Evolutionary conservation across 2,797 vertebrate species (phyloP).

Genomic region (Myripristis jacobus): DNA sequence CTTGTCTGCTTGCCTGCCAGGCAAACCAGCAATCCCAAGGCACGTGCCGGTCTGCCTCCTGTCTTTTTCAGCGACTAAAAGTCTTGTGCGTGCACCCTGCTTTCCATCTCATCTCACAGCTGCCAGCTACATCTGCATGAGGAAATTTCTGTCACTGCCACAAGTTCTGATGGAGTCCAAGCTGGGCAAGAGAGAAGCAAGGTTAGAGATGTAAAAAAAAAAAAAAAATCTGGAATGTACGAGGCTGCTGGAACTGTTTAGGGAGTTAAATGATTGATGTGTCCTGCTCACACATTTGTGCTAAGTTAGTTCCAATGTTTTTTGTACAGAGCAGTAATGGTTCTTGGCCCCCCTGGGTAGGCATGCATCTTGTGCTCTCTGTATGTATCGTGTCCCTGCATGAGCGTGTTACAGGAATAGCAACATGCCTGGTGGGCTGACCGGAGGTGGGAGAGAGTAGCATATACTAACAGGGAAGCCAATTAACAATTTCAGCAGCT

Average conservation of each 20-base stretch:
- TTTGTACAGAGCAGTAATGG: constrained; percentile 58
- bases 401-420: constrained; percentile 53
- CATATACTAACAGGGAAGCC: constrained; percentile 48
- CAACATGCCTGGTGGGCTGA: constrained; percentile 51
- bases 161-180: constrained; percentile 50
- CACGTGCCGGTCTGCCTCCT: constrained; percentile 44
- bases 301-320: constrained; percentile 62
- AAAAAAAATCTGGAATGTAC: constrained; percentile 60
- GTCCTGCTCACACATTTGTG: constrained; percentile 63
- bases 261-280: constrained; percentile 75
- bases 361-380: constrained; percentile 43
- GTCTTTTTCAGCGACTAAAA: constrained; percentile 53
- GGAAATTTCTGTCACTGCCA: constrained; percentile 35
- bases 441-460: constrained; percentile 41
- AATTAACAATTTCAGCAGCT: constrained; percentile 63
- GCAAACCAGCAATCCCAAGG: constrained; percentile 60
- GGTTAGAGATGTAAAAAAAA: constrained; percentile 64
- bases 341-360: constrained; percentile 56
- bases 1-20: constrained; percentile 61
- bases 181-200: constrained; percentile 33
- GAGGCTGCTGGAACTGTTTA: constrained; percentile 53
- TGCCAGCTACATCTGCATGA: constrained; percentile 47
- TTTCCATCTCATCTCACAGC: constrained; percentile 50
- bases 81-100: constrained; percentile 20
- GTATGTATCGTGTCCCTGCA: constrained; percentile 51